Conservation (phyloP, 2,888 invertebrate species). For the Antheraea yamamai region DNA sequence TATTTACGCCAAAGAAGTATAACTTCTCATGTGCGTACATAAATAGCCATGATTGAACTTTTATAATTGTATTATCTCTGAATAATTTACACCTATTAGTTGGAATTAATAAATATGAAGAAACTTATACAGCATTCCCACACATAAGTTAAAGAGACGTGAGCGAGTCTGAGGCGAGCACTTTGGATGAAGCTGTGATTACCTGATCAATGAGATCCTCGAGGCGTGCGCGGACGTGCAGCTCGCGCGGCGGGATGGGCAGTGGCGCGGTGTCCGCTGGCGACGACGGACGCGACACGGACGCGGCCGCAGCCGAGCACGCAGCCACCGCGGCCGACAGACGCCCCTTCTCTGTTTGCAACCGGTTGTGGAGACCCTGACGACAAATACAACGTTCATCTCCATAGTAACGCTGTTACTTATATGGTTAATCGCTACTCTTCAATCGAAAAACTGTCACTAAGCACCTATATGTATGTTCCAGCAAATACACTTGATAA, state of each 20-base stretch:
- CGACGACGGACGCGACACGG: slow-evolving; percentile 94
- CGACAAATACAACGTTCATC: neutral
- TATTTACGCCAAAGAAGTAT: too few species aligned
- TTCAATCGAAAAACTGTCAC: too few species aligned
- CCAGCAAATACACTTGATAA: too few species aligned
- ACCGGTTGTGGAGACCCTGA: slow-evolving; percentile 88
- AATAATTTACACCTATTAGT: neutral
- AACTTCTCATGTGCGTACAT: too few species aligned
- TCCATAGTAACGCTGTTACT: too few species aligned
- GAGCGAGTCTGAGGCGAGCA: slow-evolving; percentile 3
- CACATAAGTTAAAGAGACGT: neutral
- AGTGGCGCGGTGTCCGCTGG: slow-evolving; percentile 93
- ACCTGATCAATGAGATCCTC: slow-evolving; percentile 97
- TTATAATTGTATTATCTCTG: neutral
- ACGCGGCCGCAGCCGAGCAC: slow-evolving; percentile 95
- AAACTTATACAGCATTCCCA: neutral
- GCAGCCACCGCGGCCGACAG: slow-evolving; percentile 94
- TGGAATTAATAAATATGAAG: neutral
- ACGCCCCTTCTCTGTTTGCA: slow-evolving; percentile 94
- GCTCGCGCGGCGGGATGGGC: slow-evolving; percentile 91
- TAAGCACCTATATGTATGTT: too few species aligned
- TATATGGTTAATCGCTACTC: too few species aligned
- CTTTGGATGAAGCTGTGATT: slow-evolving; percentile 48
- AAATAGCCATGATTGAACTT: neutral
- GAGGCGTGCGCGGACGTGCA: slow-evolving; percentile 90